These are phyloP conservation scores for Hirtodrosophila confusa DNA, from an alignment of 2,888 invertebrate genomes.

Conservation along the genomic window DNA sequence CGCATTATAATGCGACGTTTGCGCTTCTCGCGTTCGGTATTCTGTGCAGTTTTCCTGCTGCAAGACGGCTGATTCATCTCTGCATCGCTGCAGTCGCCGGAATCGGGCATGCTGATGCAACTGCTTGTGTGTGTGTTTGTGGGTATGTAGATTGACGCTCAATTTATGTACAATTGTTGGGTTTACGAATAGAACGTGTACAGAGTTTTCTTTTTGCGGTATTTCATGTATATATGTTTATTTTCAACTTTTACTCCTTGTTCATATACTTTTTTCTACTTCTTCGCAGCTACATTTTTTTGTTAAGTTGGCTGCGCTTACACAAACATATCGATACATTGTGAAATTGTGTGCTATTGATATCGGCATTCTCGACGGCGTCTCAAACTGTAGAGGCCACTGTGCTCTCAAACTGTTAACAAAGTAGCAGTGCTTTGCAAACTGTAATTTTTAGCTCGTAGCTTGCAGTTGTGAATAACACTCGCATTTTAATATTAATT, in stretches of 20 bases:
- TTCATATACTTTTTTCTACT: constrained; percentile 61
- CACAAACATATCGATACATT: constrained; percentile 52
- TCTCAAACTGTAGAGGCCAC: constrained; percentile 45
- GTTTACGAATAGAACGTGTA: constrained; percentile 23
- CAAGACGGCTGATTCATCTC: constrained; percentile 73
- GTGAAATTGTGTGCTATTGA: constrained; percentile 23
- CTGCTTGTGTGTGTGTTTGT: constrained; percentile 42
- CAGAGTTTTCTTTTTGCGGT: constrained; percentile 21
- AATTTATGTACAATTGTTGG: constrained; percentile 43
- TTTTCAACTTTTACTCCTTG: constrained; percentile 57
- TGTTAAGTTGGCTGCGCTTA: constrained; percentile 61
- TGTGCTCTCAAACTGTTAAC: constrained; percentile 18
- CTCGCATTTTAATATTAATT: background rate
- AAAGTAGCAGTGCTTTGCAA: constrained; percentile 19
- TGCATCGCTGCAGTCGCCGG: constrained; percentile 65
- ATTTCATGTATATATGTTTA: constrained; percentile 45
- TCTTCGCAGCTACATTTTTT: constrained; percentile 56
- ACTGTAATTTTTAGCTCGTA: constrained; percentile 31
- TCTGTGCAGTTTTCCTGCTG: constrained; percentile 46
- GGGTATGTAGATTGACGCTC: constrained; percentile 24
- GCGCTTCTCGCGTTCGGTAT: constrained; percentile 54
- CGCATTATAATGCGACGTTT: constrained; percentile 83
- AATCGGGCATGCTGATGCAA: constrained; percentile 74
- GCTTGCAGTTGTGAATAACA: background rate
- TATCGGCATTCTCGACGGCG: constrained; percentile 36